Percentiles rank a stretch among this genome's conserved stretches.
Evolutionary conservation across 2,797 vertebrate species (phyloP).

Genomic region (Margarornis squamiger): DNA sequence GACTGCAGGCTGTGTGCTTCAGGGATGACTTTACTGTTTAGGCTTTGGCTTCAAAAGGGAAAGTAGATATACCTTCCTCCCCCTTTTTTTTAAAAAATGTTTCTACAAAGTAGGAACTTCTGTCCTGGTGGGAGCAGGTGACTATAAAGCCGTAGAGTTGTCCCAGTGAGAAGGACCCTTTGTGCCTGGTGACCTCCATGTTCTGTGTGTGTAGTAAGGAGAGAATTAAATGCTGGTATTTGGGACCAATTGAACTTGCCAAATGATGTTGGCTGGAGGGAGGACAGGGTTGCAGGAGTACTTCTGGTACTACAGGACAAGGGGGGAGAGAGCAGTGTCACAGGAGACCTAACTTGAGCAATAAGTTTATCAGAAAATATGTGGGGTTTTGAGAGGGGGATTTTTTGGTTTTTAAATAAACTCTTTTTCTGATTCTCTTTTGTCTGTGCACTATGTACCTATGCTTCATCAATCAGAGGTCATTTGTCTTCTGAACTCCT

Average conservation of each 20-base stretch:
- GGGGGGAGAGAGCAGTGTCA: not conserved
- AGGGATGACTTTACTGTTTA: not conserved
- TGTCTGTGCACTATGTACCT: not conserved
- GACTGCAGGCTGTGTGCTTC: not conserved
- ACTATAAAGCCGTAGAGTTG: not conserved
- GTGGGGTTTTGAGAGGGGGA: not conserved
- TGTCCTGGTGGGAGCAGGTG: not conserved
- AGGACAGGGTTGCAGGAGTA: not conserved
- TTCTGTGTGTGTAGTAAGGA: not conserved
- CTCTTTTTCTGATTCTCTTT: not conserved
- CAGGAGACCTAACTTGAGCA: not conserved
- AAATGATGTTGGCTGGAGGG: not conserved
- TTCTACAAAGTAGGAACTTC: not conserved
- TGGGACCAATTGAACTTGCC: not conserved
- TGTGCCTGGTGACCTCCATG: not conserved
- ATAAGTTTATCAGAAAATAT: not conserved
- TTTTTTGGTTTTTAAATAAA: slow-evolving; percentile 29
- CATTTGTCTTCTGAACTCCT: not conserved
- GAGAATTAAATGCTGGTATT: not conserved
- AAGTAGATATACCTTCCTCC: not conserved
- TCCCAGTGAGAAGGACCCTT: not conserved
- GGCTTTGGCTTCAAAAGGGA: not conserved
- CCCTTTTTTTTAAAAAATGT: not conserved
- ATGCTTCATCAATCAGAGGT: not conserved
- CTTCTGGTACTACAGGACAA: not conserved